Evolutionary conservation across 2,888 invertebrate species (phyloP).

Genomic region (Eupithecia vulgata): DNA sequence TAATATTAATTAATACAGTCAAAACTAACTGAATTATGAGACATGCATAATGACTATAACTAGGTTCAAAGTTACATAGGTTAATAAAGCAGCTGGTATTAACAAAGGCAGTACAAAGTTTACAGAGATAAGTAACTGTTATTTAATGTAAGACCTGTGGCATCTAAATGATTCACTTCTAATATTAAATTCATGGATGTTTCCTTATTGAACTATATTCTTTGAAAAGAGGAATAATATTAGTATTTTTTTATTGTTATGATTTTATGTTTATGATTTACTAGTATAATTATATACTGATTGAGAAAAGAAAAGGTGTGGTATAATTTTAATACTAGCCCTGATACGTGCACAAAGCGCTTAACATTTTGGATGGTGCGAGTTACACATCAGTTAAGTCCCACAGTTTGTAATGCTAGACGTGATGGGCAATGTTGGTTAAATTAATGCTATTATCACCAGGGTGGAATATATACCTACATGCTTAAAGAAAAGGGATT

Average conservation of each 20-base stretch:
- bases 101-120: constrained; percentile 2
- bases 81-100: not conserved
- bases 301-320: no score
- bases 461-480: not conserved
- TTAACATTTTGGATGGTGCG: no score
- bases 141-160: not conserved
- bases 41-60: not conserved
- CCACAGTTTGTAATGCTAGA: no score
- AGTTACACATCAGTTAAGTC: no score
- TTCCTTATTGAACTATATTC: not conserved
- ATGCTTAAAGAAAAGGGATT: not conserved
- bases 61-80: not conserved
- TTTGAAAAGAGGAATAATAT: not conserved
- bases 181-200: not conserved
- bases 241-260: no score
- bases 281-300: no score
- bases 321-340: no score
- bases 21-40: not conserved
- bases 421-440: not conserved
- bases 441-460: not conserved
- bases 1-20: not conserved
- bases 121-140: not conserved
- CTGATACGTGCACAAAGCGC: no score
- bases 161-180: not conserved
- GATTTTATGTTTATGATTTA: no score